These are phyloP conservation scores for Apamea monoglypha DNA, from an alignment of 2,888 invertebrate species.

Conservation along the genomic window DNA sequence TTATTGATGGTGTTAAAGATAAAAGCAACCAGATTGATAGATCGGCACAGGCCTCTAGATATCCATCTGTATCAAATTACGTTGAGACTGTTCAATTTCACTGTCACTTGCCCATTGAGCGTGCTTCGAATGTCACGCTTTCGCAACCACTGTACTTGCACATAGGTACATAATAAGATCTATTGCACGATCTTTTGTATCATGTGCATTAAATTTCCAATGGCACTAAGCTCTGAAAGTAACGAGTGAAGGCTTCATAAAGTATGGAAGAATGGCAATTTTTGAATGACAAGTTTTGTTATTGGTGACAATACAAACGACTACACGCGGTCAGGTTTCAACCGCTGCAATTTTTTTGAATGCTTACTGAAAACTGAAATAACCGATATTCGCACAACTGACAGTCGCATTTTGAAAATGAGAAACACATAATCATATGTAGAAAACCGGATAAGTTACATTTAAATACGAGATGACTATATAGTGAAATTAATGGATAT, in stretches of 20 bases:
- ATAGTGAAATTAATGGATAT: no score
- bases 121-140: slow-evolving; percentile 54
- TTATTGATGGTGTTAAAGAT: slow-evolving; percentile 10
- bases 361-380: not conserved
- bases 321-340: not conserved
- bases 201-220: slow-evolving; percentile 17
- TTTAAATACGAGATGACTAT: no score
- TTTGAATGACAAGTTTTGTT: not conserved
- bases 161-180: slow-evolving; percentile 16
- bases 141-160: slow-evolving; percentile 32
- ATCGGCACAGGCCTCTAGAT: slow-evolving; percentile 21
- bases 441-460: not conserved
- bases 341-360: not conserved
- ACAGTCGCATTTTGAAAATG: not conserved
- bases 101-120: slow-evolving; percentile 47
- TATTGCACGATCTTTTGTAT: slow-evolving; percentile 19
- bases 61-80: slow-evolving; percentile 51
- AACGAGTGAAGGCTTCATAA: not conserved
- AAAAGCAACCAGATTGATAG: slow-evolving; percentile 19
- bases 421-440: not conserved
- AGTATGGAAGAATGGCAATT: not conserved
- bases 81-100: slow-evolving; percentile 51
- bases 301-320: not conserved
- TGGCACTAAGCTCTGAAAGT: slow-evolving; percentile 29
- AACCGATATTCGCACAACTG: not conserved